A percentile compares a stretch with the other conserved stretches of the same genome.
Evolutionary conservation across 2,797 vertebrate genomes (phyloP).

Genomic region (Merluccius polli): DNA sequence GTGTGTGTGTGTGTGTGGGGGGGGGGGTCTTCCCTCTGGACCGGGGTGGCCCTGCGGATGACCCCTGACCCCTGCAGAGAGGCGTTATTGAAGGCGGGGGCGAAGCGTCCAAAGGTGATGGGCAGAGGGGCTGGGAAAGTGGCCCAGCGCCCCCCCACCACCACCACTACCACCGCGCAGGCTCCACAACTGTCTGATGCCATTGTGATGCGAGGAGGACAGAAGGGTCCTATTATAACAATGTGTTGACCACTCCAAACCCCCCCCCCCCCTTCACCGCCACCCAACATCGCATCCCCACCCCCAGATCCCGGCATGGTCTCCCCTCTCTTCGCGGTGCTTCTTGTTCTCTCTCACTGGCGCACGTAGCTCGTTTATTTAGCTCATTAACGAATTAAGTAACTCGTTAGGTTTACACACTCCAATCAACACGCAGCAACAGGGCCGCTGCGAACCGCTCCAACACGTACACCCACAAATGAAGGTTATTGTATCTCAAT

Average conservation of each 20-base stretch:
- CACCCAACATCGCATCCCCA: not conserved
- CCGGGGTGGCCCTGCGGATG: constrained; percentile 52
- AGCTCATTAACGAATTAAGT: not conserved
- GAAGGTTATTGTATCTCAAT: not conserved
- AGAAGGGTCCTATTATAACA: constrained; percentile 64
- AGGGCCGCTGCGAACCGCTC: not conserved
- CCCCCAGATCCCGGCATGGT: constrained; percentile 10
- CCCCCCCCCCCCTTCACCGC: constrained; percentile 30
- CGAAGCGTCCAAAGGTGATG: constrained; percentile 55
- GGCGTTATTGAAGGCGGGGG: constrained; percentile 58
- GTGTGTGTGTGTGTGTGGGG: no score
- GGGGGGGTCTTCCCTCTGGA: constrained; percentile 49
- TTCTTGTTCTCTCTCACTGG: not conserved
- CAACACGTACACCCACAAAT: not conserved
- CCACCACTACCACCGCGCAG: constrained; percentile 21
- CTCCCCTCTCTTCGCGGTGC: constrained; percentile 29
- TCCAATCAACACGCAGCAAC: no score
- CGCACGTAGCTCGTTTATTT: not conserved
- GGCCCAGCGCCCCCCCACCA: constrained; percentile 38
- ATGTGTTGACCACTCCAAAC: constrained; percentile 63
- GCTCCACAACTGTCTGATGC: constrained; percentile 60
- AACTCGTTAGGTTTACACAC: not conserved
- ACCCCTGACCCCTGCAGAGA: constrained; percentile 63
- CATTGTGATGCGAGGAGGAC: constrained; percentile 54
- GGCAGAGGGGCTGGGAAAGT: constrained; percentile 59